Base-by-base conservation (phyloP, 1,140 invertebrate genomes). In the Drosophila pseudoananassae region DNA sequence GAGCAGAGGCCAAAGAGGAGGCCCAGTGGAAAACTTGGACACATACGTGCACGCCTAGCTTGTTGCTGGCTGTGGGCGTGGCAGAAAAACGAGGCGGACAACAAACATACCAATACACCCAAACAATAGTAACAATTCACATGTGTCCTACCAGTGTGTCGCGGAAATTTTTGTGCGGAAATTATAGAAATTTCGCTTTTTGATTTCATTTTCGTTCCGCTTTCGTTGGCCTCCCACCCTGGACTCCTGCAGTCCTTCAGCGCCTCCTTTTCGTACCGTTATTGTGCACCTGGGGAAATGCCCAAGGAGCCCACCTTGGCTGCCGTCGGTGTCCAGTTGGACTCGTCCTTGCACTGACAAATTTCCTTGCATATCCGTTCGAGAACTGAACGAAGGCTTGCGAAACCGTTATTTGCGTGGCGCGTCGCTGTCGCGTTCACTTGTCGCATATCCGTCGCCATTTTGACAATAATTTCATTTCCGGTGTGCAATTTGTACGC, bases 131-230 rank as follows among this genome's bases (percentile, higher is more conserved):
- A 12, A 36, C 33, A 12, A 36, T 36, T 36, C 65, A 33, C 49
- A 71, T 70, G 65, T 52, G 47, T 43, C 40, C 40, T 53, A 31
- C 58, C 40, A 61, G 59, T 81, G 78, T 81, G 75, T 74, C 75
- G 58, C 61, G 71, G 65, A 82, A 71, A 74, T 79, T 82, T 78
- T 85, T 79, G 65, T 87, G 81, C 87, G 87, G 87, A 90, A 90
- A 90, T 90, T 90, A 85, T 85, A 82, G 87, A 90, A 90, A 90
- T 90, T 90, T 87, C 76, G 69, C 76, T 90, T 89, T 88, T 87
- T 74, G 70, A 77, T 77, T 77, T 77, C 75, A 63, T 77, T 77
- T 77, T 71, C 75, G 56, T 64, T 70, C 57, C 51, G 76, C 68
- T 71, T 80, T 79, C 69, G 60, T 76, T 85, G 66, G 60, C 12